A percentile compares a stretch with the other conserved stretches of the same genome.
phyloP scores from a whole-genome alignment of 30 jellyfish, hydroid and myxozoan species.

The Phacellophora camtschatica region DNA sequence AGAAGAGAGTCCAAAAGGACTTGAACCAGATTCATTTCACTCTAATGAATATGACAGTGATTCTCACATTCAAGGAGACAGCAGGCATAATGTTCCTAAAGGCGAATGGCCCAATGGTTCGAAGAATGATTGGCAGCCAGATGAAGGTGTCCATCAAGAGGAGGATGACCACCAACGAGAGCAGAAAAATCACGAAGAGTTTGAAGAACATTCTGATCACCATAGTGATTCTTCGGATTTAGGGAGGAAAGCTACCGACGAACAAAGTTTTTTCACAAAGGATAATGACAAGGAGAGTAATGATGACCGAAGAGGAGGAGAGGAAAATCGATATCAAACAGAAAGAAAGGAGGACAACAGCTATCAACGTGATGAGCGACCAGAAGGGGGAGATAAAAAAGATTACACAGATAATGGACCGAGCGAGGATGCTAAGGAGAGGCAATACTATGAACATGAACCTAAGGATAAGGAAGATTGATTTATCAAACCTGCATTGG shows the following conservation, averaged over 20 bases:
- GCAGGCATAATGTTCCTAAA: slow-evolving; percentile 59
- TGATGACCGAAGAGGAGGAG: slow-evolving; percentile 9
- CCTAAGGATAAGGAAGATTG: background rate
- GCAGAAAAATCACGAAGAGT: slow-evolving; percentile 22
- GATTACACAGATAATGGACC: slow-evolving; percentile 1
- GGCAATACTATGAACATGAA: background rate
- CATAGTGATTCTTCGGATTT: slow-evolving; percentile 4
- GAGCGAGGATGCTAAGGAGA: background rate
- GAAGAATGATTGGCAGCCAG: too few species aligned
- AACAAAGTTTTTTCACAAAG: background rate
- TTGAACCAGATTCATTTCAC: slow-evolving; percentile 38
- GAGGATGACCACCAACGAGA: background rate
- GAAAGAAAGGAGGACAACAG: slow-evolving; percentile 14
- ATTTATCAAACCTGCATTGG: too few species aligned
- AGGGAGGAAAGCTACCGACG: slow-evolving; percentile 6
- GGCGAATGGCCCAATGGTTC: slow-evolving; percentile 63
- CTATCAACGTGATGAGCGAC: background rate
- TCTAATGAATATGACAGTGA: slow-evolving; percentile 12
- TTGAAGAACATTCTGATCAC: slow-evolving; percentile 34
- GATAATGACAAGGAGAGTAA: slow-evolving; percentile 15
- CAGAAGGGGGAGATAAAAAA: background rate
- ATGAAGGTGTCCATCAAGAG: too few species aligned
- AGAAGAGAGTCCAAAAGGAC: slow-evolving; percentile 52
- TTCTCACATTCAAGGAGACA: slow-evolving; percentile 53
- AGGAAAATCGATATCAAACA: slow-evolving; percentile 4